Conservation (phyloP, 2,797 vertebrate species). For the Coluber constrictor region DNA sequence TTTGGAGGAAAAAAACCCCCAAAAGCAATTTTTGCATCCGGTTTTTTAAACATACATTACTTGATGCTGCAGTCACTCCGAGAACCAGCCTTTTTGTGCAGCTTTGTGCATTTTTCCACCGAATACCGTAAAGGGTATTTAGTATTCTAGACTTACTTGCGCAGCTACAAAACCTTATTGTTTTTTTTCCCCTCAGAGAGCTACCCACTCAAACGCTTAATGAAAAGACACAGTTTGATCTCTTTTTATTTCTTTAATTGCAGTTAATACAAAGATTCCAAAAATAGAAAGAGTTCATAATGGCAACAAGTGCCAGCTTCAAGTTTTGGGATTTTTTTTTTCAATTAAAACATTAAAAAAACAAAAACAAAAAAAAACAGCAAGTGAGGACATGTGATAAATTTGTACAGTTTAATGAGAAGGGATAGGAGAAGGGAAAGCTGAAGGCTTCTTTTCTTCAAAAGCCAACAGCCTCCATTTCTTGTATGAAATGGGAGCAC, state of each 20-base stretch:
- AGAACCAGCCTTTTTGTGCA: not conserved
- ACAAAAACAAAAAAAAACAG: slow-evolving; percentile 30
- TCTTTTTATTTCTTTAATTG: slow-evolving; percentile 60
- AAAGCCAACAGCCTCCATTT: not conserved
- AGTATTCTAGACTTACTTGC: not conserved
- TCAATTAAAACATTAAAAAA: slow-evolving; percentile 51
- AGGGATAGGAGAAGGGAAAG: slow-evolving; percentile 21
- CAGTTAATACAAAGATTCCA: slow-evolving; percentile 70
- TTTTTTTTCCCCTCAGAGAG: not conserved
- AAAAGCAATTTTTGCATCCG: not conserved
- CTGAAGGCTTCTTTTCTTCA: not conserved
- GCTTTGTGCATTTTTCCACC: not conserved
- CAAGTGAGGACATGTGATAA: slow-evolving; percentile 51
- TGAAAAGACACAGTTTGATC: not conserved
- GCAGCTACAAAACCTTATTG: not conserved
- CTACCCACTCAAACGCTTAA: not conserved
- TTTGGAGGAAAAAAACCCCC: not conserved
- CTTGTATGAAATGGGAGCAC: not conserved
- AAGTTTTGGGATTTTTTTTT: slow-evolving; percentile 57
- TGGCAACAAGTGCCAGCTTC: slow-evolving; percentile 59
- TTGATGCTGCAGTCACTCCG: too few species aligned
- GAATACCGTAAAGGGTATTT: not conserved
- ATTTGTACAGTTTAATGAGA: slow-evolving; percentile 34
- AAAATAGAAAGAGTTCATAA: slow-evolving; percentile 69
- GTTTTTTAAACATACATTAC: not conserved